Percentiles rank a stretch among this genome's conserved stretches.
Evolutionary conservation across 2,888 invertebrate genomes (phyloP).

Genomic region (Chouioia cunea): DNA sequence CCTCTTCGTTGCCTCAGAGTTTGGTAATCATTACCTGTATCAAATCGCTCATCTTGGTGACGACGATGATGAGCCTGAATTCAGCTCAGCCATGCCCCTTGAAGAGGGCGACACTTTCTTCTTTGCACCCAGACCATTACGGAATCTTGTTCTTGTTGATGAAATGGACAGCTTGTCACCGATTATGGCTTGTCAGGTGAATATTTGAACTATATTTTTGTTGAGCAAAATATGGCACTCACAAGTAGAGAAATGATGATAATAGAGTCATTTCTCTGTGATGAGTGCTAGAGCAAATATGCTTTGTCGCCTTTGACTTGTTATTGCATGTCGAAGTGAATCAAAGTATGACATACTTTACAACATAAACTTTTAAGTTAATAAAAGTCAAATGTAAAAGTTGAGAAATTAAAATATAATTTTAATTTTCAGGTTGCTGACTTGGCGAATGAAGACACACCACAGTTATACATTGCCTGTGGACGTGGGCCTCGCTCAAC

Average conservation of each 20-base stretch:
- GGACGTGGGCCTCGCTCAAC: slow-evolving; percentile 96
- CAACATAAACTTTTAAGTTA: background rate
- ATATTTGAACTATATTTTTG: background rate
- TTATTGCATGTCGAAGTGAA: slow-evolving; percentile 64
- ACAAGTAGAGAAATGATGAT: slow-evolving; percentile 58
- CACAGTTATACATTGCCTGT: slow-evolving; percentile 96
- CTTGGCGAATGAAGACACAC: slow-evolving; percentile 98
- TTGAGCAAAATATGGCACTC: slow-evolving; percentile 49
- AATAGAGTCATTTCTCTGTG: slow-evolving; percentile 56
- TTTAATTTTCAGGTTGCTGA: slow-evolving; percentile 79
- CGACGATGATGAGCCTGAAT: slow-evolving; percentile 98
- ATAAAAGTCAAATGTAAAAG: no score
- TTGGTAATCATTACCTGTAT: slow-evolving; percentile 98
- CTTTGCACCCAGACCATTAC: slow-evolving; percentile 93
- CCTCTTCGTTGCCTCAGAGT: slow-evolving; percentile 97
- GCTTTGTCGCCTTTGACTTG: slow-evolving; percentile 65
- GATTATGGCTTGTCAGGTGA: slow-evolving; percentile 82
- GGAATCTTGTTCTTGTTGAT: slow-evolving; percentile 96
- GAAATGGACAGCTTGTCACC: slow-evolving; percentile 97
- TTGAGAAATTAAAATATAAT: background rate
- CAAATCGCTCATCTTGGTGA: slow-evolving; percentile 99
- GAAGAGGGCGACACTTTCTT: slow-evolving; percentile 99
- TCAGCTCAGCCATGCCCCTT: slow-evolving; percentile 97
- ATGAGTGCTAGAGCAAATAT: slow-evolving; percentile 60
- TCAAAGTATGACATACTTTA: slow-evolving; percentile 58